phyloP scores from a whole-genome alignment of 2,797 vertebrate genomes.

The Pipistrellus pygmaeus region DNA sequence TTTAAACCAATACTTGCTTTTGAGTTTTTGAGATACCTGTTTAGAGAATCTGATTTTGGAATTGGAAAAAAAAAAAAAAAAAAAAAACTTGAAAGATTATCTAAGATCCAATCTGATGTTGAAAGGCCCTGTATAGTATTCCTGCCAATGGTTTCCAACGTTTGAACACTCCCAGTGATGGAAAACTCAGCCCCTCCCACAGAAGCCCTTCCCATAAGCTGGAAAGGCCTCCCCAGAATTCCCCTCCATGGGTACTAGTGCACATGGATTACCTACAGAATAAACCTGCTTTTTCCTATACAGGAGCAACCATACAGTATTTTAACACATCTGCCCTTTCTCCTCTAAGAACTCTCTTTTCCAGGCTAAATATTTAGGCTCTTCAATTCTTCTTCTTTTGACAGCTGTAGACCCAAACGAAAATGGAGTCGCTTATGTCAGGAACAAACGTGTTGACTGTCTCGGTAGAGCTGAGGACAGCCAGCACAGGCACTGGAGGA shows the following conservation, averaged over 20 bases:
- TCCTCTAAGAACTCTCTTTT: neutral
- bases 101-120: neutral
- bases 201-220: neutral
- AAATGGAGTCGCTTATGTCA: neutral
- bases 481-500: neutral
- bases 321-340: neutral
- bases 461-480: neutral
- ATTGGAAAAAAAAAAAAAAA: neutral
- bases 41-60: conserved; percentile 8
- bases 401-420: neutral
- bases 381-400: neutral
- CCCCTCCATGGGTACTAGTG: neutral
- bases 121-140: neutral
- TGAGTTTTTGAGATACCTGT: neutral
- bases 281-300: neutral
- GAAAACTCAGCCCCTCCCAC: neutral
- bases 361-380: neutral
- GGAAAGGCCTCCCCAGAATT: neutral
- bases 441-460: neutral
- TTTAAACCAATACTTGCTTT: neutral
- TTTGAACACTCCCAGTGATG: neutral
- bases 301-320: neutral
- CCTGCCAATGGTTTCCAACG: neutral
- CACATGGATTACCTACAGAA: neutral
- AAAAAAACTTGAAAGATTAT: neutral